Conservation (phyloP, 2,888 invertebrate species). For the Coecobrya sp. region DNA sequence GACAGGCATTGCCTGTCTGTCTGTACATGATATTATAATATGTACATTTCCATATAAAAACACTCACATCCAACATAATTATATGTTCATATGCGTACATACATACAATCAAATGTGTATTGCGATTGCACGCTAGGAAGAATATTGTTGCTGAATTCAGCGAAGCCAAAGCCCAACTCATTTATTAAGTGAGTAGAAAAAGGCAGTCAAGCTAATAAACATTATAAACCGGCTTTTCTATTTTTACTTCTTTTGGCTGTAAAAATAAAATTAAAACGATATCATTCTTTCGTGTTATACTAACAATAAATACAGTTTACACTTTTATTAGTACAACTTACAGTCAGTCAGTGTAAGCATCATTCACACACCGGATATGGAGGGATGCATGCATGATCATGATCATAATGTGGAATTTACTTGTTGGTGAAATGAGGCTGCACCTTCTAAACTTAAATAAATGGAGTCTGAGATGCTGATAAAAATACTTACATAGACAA, state of each 20-base stretch:
- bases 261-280: constrained; percentile 77
- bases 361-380: constrained; percentile 69
- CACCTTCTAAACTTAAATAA: constrained; percentile 51
- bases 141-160: constrained; percentile 60
- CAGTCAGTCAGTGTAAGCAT: constrained; percentile 24
- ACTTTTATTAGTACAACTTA: constrained; percentile 63
- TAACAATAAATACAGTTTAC: constrained; percentile 51
- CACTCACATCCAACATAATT: constrained; percentile 8
- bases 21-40: constrained; percentile 1
- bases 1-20: not conserved
- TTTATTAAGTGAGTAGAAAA: constrained; percentile 43
- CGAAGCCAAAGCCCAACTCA: constrained; percentile 32
- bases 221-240: constrained; percentile 76
- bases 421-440: constrained; percentile 40
- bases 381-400: constrained; percentile 50
- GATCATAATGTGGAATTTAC: constrained; percentile 3
- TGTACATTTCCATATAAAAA: not conserved
- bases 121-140: constrained; percentile 45
- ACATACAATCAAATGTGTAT: constrained; percentile 14
- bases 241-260: constrained; percentile 56
- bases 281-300: constrained; percentile 66
- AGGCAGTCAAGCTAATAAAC: constrained; percentile 69
- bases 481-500: constrained; percentile 44
- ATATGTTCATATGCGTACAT: constrained; percentile 3
- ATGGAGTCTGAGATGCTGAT: constrained; percentile 64